A percentile compares a stretch with the other conserved stretches of the same genome.
These are phyloP conservation scores for Rhopalosiphum nymphaeae DNA, from an alignment of 2,888 invertebrate genomes.

Conservation along the genomic window DNA sequence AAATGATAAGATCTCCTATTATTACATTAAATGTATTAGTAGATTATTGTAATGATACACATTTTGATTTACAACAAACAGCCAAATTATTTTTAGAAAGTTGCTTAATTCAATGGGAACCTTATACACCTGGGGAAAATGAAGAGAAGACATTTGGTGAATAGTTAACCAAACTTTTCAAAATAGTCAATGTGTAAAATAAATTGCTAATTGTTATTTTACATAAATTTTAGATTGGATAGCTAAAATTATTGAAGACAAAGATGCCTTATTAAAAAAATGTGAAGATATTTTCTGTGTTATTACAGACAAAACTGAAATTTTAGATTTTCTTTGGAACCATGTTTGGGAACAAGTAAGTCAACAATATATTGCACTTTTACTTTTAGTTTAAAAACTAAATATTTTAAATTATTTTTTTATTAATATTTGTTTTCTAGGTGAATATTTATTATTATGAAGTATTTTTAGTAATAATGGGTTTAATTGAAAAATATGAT, in stretches of 20 bases:
- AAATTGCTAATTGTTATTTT: conserved; percentile 66
- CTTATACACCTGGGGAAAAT: conserved; percentile 69
- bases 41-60: conserved; percentile 72
- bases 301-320: conserved; percentile 64
- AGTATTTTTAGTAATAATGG: conserved; percentile 72
- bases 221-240: conserved; percentile 51
- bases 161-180: conserved; percentile 35
- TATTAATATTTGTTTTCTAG: conserved; percentile 68
- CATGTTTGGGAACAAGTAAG: conserved; percentile 66
- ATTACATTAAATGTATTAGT: conserved; percentile 69
- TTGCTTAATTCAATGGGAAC: conserved; percentile 71
- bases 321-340: conserved; percentile 62
- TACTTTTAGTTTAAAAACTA: background rate
- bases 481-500: conserved; percentile 69
- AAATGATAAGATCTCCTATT: conserved; percentile 68
- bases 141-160: conserved; percentile 67
- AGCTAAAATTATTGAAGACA: conserved; percentile 65
- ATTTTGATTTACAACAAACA: conserved; percentile 70
- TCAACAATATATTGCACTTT: conserved; percentile 35
- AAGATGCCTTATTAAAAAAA: conserved; percentile 65
- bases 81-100: conserved; percentile 70
- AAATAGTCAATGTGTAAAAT: background rate
- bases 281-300: conserved; percentile 66
- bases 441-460: conserved; percentile 74
- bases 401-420: background rate